phyloP scores from a whole-genome alignment of 1,140 invertebrate genomes.

The Nylanderia fulva region DNA sequence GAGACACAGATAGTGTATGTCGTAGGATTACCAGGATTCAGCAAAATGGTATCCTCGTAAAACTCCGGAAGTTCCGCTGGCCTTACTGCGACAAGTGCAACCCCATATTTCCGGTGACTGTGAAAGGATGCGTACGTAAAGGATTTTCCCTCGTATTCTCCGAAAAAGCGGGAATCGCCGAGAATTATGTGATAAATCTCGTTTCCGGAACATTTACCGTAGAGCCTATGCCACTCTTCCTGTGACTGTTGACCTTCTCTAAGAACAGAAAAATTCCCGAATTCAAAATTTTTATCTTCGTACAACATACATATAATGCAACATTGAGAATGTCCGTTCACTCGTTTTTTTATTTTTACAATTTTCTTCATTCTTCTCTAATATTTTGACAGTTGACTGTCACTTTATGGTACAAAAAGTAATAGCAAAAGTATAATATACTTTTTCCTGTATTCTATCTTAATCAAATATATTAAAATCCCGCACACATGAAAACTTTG shows the following conservation, averaged over 20 bases:
- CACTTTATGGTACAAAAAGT: no score
- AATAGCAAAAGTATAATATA: background rate
- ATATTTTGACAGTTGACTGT: background rate
- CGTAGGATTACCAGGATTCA: conserved; percentile 92
- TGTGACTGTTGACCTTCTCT: conserved; percentile 98
- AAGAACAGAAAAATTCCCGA: conserved; percentile 69
- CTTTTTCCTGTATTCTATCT: background rate
- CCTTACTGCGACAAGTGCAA: conserved; percentile 97
- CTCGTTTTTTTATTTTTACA: background rate
- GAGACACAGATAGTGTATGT: background rate
- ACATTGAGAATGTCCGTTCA: no score
- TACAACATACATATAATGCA: background rate
- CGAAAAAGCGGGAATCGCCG: conserved; percentile 98
- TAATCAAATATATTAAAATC: background rate
- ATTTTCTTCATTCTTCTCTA: background rate
- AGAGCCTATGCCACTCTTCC: conserved; percentile 98
- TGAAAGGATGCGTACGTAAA: conserved; percentile 99
- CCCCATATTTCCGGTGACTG: conserved; percentile 99
- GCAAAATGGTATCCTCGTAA: conserved; percentile 96
- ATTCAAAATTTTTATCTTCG: background rate
- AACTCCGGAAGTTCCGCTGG: conserved; percentile 97
- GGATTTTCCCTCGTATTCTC: conserved; percentile 99
- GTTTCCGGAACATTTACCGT: conserved; percentile 99
- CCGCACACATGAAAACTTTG: background rate
- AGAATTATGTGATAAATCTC: conserved; percentile 99